Base-by-base conservation (phyloP, 92 coral and sea anemone species). In the Galaxea fascicularis region DNA sequence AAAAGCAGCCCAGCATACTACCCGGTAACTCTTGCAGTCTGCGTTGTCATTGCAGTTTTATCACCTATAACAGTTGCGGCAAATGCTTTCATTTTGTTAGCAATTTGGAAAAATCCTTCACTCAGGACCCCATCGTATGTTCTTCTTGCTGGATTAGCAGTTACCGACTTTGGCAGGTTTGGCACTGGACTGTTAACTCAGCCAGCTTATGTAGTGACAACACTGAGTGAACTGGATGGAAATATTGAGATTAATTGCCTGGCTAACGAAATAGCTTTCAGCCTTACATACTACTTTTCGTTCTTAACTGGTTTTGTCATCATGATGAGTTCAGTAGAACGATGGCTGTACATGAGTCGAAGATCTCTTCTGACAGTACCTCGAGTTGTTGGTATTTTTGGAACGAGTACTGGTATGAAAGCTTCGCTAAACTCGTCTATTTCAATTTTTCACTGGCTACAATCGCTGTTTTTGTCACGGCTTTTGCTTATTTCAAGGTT, bases 271-370 rank as follows among this genome's bases (percentile, higher is more conserved):
- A 14, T 62, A 4, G 10, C 67, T 10, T 7, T 10, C 6, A 6
- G 41, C 41, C 26, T 62, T 62, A 8, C 9, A 10, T 27, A 4
- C 8, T 62, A 62, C 22, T 17, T 62, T 21, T 21, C 67, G 30
- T 3, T 27, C 3, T 35, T 35, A 35, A 35, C n/a, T 13, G 5
- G 4, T 21, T 9, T 10, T 3, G n/a, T 27, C 10, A 62, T 62
- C 11, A 20, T 27, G 30, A 3, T 62, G 30, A 62, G 12, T 2
- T 16, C 67, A 13, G 26, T 62, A 21, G 67, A 62, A 14, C 5
- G 67, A 27, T 62, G 67, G 67, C 67, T 62, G 27, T 20, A 62
- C 22, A 17, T 62, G 67, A 62, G 67, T 14, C 67, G 67, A 62
- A 7, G 67, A 9, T 62, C 27, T 21, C 25, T 62, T 17, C 67